A percentile compares a stretch with the other conserved stretches of the same genome.
These are phyloP conservation scores for Erebia epiphron DNA, from an alignment of 2,888 invertebrate genomes.

Conservation along the genomic window DNA sequence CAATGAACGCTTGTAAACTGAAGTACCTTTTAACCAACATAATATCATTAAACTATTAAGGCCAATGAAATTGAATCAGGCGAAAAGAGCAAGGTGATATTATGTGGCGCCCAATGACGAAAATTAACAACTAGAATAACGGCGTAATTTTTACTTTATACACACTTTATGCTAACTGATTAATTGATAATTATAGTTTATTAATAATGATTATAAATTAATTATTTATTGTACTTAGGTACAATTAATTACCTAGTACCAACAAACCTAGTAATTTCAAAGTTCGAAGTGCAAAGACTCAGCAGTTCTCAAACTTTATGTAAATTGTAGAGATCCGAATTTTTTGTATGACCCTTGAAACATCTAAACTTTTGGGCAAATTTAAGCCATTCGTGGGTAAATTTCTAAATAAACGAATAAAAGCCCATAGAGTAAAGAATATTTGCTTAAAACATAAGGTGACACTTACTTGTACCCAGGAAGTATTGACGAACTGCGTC, in stretches of 20 bases:
- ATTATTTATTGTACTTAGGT: too few relatives aligned
- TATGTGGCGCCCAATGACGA: conserved; percentile 35
- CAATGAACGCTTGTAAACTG: background rate
- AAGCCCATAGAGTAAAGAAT: too few relatives aligned
- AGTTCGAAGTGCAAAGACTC: too few relatives aligned
- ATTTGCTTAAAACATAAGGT: background rate
- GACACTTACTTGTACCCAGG: conserved; percentile 71
- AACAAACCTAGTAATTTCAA: too few relatives aligned
- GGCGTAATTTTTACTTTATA: background rate
- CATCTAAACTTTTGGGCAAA: too few relatives aligned
- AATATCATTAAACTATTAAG: conserved; percentile 40
- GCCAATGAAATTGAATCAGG: conserved; percentile 42
- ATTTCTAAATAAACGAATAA: too few relatives aligned
- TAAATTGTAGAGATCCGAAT: background rate
- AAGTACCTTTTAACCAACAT: conserved; percentile 33
- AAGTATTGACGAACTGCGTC: conserved; percentile 65
- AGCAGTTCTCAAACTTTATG: background rate
- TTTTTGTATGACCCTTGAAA: too few relatives aligned
- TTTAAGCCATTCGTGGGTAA: too few relatives aligned
- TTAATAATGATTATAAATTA: too few relatives aligned
- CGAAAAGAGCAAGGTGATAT: conserved; percentile 46
- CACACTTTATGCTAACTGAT: too few relatives aligned
- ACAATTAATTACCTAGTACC: too few relatives aligned
- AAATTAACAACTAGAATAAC: background rate
- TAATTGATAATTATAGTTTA: too few relatives aligned